phyloP scores from a whole-genome alignment of 2,797 vertebrate genomes.

The Echiichthys vipera region DNA sequence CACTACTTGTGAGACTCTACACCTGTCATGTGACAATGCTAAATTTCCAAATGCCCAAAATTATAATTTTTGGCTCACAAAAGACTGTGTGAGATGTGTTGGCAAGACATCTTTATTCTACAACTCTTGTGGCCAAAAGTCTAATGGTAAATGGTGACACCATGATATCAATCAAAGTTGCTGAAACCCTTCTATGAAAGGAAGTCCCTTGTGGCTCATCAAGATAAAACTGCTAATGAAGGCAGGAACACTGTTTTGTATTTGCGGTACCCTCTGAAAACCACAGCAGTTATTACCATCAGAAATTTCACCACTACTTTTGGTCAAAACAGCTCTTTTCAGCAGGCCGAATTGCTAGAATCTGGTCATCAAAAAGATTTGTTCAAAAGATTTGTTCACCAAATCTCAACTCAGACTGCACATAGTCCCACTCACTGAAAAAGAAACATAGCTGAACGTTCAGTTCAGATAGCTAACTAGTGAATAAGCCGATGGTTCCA shows the following conservation, averaged over 20 bases:
- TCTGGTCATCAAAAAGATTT: too few relatives aligned
- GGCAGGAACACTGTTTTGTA: neutral
- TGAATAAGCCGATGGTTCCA: too few relatives aligned
- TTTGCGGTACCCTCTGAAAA: neutral
- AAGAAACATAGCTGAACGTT: too few relatives aligned
- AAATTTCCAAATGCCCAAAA: neutral
- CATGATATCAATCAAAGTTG: neutral
- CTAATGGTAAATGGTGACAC: neutral
- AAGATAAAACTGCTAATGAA: neutral
- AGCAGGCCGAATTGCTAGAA: too few relatives aligned
- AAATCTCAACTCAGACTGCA: too few relatives aligned
- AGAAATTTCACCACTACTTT: too few relatives aligned
- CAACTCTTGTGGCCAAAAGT: too few relatives aligned
- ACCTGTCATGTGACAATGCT: neutral
- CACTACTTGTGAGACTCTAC: neutral
- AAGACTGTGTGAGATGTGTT: neutral
- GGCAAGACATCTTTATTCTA: neutral
- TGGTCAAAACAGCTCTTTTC: too few relatives aligned
- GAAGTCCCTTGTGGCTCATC: neutral
- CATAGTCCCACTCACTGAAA: too few relatives aligned
- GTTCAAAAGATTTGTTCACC: too few relatives aligned
- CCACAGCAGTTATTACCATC: neutral
- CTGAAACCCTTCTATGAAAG: neutral
- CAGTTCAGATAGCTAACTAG: too few relatives aligned
- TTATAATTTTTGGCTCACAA: neutral